These are phyloP conservation scores for Xylophagus ater DNA, from an alignment of 2,888 invertebrate species.

Conservation along the genomic window DNA sequence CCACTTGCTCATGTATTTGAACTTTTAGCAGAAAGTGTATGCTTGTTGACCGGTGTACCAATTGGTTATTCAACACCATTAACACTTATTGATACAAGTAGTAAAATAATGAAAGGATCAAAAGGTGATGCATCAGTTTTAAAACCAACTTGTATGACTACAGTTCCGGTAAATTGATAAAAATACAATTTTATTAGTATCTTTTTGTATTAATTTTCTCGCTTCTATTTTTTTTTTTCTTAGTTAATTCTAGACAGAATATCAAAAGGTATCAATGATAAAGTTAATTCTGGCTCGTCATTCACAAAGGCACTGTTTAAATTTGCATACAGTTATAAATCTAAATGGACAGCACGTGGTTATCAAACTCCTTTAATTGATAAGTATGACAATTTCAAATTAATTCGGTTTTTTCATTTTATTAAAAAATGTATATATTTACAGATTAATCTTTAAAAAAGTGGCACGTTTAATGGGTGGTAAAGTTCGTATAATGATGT, in stretches of 20 bases:
- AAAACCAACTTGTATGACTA: slow-evolving; percentile 87
- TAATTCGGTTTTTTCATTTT: not conserved
- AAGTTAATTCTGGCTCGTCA: slow-evolving; percentile 70
- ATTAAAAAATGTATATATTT: slow-evolving; percentile 1
- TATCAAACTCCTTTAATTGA: slow-evolving; percentile 71
- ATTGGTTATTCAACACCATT: slow-evolving; percentile 95
- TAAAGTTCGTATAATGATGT: slow-evolving; percentile 72
- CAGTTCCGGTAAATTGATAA: slow-evolving; percentile 70
- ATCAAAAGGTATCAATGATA: slow-evolving; percentile 93
- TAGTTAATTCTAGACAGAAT: slow-evolving; percentile 94
- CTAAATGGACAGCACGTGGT: slow-evolving; percentile 69
- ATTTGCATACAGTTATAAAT: slow-evolving; percentile 91
- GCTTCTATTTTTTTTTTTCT: slow-evolving; percentile 9
- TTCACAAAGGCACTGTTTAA: slow-evolving; percentile 78
- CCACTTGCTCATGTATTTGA: slow-evolving; percentile 97
- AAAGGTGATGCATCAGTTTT: slow-evolving; percentile 88
- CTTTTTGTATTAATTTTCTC: slow-evolving; percentile 2
- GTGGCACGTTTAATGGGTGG: slow-evolving; percentile 70
- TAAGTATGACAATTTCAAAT: slow-evolving; percentile 42
- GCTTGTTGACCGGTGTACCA: slow-evolving; percentile 73
- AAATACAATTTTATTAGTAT: not conserved
- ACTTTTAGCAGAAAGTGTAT: slow-evolving; percentile 79
- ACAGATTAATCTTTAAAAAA: slow-evolving; percentile 36
- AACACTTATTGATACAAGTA: slow-evolving; percentile 84
- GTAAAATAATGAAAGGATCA: slow-evolving; percentile 91